A percentile compares a stretch with the other conserved stretches of the same genome.
These are phyloP conservation scores for Macrosteles quadrilineatus DNA, from an alignment of 1,140 invertebrate species.

Conservation along the genomic window DNA sequence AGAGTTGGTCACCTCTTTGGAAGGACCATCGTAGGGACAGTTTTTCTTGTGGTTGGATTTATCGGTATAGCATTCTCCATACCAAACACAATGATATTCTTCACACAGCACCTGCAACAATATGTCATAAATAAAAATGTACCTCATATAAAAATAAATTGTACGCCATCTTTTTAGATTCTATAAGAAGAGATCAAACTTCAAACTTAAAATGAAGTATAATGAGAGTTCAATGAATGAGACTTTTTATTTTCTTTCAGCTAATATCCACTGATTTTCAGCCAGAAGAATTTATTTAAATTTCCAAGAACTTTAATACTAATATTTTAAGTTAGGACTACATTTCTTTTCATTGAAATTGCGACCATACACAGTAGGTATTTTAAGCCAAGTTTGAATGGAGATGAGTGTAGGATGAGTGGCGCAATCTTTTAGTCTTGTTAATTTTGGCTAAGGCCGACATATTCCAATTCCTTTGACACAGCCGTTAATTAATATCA, in stretches of 20 bases:
- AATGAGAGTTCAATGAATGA: neutral
- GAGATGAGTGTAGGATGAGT: too few relatives aligned
- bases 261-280: neutral
- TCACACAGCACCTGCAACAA: slow-evolving; percentile 37
- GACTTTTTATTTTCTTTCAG: neutral
- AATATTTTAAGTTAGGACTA: too few relatives aligned
- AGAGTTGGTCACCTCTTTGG: slow-evolving; percentile 56
- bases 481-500: too few relatives aligned
- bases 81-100: slow-evolving; percentile 73
- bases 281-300: too few relatives aligned
- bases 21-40: slow-evolving; percentile 70
- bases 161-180: neutral
- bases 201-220: neutral
- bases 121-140: neutral
- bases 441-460: too few relatives aligned
- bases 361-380: too few relatives aligned
- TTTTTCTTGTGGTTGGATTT: slow-evolving; percentile 55
- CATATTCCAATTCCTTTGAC: too few relatives aligned
- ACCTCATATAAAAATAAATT: neutral
- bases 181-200: too few relatives aligned
- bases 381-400: too few relatives aligned
- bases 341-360: too few relatives aligned
- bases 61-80: slow-evolving; percentile 64
- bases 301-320: too few relatives aligned
- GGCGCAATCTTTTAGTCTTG: too few relatives aligned